Percentiles rank a stretch among this genome's conserved stretches.
Conservation (phyloP, 2,888 invertebrate genomes). For the Lomographa bimaculata region DNA sequence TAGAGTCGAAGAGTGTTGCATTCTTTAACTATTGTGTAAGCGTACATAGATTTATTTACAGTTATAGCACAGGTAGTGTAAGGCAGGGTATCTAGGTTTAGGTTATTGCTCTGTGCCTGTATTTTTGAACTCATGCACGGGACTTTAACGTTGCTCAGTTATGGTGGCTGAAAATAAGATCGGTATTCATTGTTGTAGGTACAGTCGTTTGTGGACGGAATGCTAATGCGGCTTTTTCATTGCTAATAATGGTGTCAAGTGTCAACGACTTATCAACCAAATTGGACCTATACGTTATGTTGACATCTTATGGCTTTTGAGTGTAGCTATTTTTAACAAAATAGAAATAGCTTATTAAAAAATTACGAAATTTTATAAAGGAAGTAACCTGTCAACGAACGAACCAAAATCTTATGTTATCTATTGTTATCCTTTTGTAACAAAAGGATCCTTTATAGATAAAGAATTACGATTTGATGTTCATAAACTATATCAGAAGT, state of each 20-base stretch:
- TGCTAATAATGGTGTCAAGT: constrained; percentile 17
- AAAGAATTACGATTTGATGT: too few relatives aligned
- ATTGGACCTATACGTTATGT: constrained; percentile 2
- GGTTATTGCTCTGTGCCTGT: constrained; percentile 23
- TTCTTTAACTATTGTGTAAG: constrained; percentile 22
- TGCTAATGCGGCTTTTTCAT: constrained; percentile 21
- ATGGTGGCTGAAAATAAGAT: constrained; percentile 22
- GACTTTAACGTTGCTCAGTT: constrained; percentile 14
- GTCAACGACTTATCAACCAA: constrained; percentile 19
- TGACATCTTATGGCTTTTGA: too few relatives aligned
- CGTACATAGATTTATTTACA: constrained; percentile 24
- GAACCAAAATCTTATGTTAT: too few relatives aligned
- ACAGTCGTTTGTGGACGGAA: constrained; percentile 15
- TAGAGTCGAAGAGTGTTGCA: constrained; percentile 18
- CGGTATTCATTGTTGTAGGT: constrained; percentile 13
- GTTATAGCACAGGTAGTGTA: constrained; percentile 19
- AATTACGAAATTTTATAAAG: too few relatives aligned
- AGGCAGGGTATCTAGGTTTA: constrained; percentile 22
- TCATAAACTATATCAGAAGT: too few relatives aligned
- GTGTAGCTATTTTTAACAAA: too few relatives aligned
- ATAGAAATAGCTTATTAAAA: too few relatives aligned
- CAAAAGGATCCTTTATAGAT: too few relatives aligned
- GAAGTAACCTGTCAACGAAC: too few relatives aligned
- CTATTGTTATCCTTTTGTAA: too few relatives aligned
- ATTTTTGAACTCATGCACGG: constrained; percentile 20